Conservation (phyloP, 2,113 vertebrate species). For the Cyphomyrus discorhynchus region DNA sequence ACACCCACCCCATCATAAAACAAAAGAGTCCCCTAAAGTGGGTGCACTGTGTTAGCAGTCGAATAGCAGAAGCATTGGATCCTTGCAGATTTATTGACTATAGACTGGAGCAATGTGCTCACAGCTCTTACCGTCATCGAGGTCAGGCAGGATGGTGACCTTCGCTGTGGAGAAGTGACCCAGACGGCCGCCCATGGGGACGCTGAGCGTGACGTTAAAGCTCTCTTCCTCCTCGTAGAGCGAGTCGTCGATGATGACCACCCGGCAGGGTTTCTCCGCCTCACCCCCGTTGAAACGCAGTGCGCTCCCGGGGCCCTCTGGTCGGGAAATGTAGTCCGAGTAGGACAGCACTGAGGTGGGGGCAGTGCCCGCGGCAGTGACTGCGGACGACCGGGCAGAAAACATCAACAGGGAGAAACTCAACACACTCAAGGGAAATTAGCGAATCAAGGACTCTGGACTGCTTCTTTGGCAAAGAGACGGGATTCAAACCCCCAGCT, state of each 20-base stretch:
- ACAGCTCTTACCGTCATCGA: slow-evolving; percentile 74
- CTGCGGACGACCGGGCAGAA: slow-evolving; percentile 44
- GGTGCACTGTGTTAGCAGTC: neutral
- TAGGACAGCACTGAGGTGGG: slow-evolving; percentile 81
- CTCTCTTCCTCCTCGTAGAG: slow-evolving; percentile 77
- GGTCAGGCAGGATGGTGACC: slow-evolving; percentile 73
- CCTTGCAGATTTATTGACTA: neutral
- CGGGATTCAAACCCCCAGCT: neutral
- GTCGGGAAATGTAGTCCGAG: slow-evolving; percentile 87
- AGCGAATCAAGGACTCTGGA: neutral
- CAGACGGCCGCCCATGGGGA: slow-evolving; percentile 78
- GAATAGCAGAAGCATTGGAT: neutral
- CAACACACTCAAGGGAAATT: neutral
- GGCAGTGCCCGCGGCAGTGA: slow-evolving; percentile 76
- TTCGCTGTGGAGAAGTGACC: slow-evolving; percentile 59
- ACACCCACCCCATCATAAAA: neutral
- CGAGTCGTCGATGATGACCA: slow-evolving; percentile 85
- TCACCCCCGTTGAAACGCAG: slow-evolving; percentile 77
- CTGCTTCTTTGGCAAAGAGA: neutral
- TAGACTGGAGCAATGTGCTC: neutral
- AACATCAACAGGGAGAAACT: neutral
- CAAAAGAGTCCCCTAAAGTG: neutral
- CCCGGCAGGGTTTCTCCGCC: slow-evolving; percentile 69
- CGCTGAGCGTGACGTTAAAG: slow-evolving; percentile 78
- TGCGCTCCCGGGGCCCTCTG: slow-evolving; percentile 76